Percentiles rank a stretch among this genome's conserved stretches.
Evolutionary conservation across 1,140 invertebrate species (phyloP).

Genomic region (Acarapis woodi): DNA sequence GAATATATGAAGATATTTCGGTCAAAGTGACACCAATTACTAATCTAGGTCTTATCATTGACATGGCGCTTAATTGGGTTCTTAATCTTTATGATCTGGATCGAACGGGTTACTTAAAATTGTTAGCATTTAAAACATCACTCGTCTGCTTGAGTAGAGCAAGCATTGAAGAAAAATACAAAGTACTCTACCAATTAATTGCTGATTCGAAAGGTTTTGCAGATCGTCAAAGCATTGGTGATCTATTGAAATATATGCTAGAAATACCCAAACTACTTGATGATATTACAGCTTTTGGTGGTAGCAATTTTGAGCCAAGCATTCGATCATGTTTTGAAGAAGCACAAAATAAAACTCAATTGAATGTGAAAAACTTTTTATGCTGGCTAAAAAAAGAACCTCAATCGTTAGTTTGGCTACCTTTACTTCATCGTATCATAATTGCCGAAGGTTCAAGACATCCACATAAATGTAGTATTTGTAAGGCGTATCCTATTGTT

Average conservation of each 20-base stretch:
- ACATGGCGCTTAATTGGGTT: slow-evolving; percentile 88
- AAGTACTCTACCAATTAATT: slow-evolving; percentile 78
- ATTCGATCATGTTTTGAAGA: slow-evolving; percentile 81
- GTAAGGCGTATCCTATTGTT: slow-evolving; percentile 90
- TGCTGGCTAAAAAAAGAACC: slow-evolving; percentile 86
- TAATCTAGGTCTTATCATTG: too few species aligned
- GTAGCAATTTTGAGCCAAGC: slow-evolving; percentile 91
- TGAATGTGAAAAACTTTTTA: slow-evolving; percentile 58
- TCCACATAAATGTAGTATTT: slow-evolving; percentile 87
- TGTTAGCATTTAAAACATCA: slow-evolving; percentile 93
- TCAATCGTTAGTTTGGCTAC: slow-evolving; percentile 90
- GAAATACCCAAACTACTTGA: slow-evolving; percentile 67
- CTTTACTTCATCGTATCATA: slow-evolving; percentile 75
- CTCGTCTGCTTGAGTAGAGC: slow-evolving; percentile 65
- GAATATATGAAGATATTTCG: slow-evolving; percentile 31
- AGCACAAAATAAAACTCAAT: slow-evolving; percentile 28
- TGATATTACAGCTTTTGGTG: slow-evolving; percentile 89
- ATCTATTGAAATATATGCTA: slow-evolving; percentile 82
- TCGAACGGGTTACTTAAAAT: slow-evolving; percentile 74
- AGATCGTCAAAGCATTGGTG: slow-evolving; percentile 73
- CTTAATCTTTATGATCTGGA: slow-evolving; percentile 89
- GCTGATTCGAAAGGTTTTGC: slow-evolving; percentile 72
- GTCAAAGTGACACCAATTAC: slow-evolving; percentile 48
- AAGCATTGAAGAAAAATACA: slow-evolving; percentile 91
- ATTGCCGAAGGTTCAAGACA: slow-evolving; percentile 80